Base-by-base conservation (phyloP, 2,113 vertebrate species). In the Peromyscus leucopus region DNA sequence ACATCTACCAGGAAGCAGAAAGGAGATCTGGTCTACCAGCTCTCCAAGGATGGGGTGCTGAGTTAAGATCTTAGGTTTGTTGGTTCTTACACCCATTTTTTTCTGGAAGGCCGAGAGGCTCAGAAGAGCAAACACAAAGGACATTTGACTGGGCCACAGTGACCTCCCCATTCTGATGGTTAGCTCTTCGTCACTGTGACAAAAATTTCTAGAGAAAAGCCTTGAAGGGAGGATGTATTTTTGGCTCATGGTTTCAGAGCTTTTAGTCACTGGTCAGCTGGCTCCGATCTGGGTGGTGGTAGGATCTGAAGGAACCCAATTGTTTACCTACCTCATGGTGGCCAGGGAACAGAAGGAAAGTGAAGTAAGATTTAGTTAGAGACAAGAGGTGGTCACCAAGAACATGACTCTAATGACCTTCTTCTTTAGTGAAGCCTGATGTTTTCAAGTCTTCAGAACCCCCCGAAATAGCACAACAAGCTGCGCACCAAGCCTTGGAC, bases 11-110 rank as follows among this genome's bases (percentile, higher is more conserved):
- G 92, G 51, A 15, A 88, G 51, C 76, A 91, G 78, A 67, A 93
- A 80, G 98, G 91, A 93, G 94, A 80, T 2, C 93, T 98, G 91
- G 74, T 75, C 76, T 97, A 96, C 94, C 79, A 96, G 61, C 78
- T 74, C 75, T 74, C 87, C 96, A 96, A 95, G 94, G 83, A 84
- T 89, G 69, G 46, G 90, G 76, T 96, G 96, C 69, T 97, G n/a
- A 89, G 88, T 96, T 98, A 82, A 94, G 33, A 42, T 91, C 11
- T 96, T 95, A 96, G 96, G 91, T 96, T 71, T 46, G n/a, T 82
- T 48, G 26, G 46, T 98, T 97, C 85, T 92, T 78, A 4, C 92
- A 31, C 48, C 82, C 72, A 17, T 86, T 39, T 97, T 11, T 55
- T n/a, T 82, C 92, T 96, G 39, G 71, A 94, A 94, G 67, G 11